A percentile compares a stretch with the other conserved stretches of the same genome.
Evolutionary conservation across 1,140 invertebrate species (phyloP).

Genomic region (Saxidomus purpurata): DNA sequence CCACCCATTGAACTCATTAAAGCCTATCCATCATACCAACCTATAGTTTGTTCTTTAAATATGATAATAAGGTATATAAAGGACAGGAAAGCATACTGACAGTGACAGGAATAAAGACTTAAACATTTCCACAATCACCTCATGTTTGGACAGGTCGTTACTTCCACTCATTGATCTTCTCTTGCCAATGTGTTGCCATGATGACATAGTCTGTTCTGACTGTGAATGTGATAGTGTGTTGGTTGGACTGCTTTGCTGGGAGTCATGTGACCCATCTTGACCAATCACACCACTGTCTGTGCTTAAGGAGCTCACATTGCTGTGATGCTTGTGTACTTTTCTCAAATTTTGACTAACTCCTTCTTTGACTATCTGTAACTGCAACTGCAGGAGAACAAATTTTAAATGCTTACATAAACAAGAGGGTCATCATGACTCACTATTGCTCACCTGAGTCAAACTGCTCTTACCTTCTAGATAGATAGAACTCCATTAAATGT

Average conservation of each 20-base stretch:
- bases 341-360: background rate
- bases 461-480: too few species aligned
- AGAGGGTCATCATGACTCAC: too few species aligned
- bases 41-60: too few species aligned
- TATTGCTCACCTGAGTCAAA: too few species aligned
- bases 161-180: constrained; percentile 43
- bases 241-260: constrained; percentile 60
- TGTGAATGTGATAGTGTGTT: constrained; percentile 54
- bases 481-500: too few species aligned
- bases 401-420: too few species aligned
- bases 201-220: background rate
- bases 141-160: constrained; percentile 32
- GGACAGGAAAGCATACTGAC: too few species aligned
- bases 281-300: constrained; percentile 77
- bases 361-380: background rate
- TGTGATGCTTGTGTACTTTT: constrained; percentile 59
- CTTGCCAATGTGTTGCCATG: background rate
- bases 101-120: too few species aligned
- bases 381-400: background rate
- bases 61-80: too few species aligned
- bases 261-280: constrained; percentile 71
- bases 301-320: constrained; percentile 72
- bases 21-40: too few species aligned
- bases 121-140: constrained; percentile 31
- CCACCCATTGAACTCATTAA: too few species aligned